Evolutionary conservation across 2,888 invertebrate genomes (phyloP), one percentile per base, ranked within the genome.

Genomic region (Eupithecia abbreviata): DNA sequence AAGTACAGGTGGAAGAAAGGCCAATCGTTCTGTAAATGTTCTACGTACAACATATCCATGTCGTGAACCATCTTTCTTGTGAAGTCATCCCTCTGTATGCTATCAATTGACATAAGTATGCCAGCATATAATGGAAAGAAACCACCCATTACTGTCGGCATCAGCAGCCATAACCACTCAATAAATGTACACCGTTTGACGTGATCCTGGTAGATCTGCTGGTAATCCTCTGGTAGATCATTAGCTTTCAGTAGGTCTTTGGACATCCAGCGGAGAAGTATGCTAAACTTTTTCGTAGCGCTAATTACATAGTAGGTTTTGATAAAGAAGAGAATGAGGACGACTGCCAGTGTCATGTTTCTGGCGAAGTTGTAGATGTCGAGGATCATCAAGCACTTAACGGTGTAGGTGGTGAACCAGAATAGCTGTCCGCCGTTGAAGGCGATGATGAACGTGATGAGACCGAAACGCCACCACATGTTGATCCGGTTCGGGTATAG

Each of bases 1-100:
- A 69, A 69, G 69, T 69, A 69, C 47, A 69, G 4, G 30, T 69
- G 69, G 18, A 69, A 69, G 12, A 69, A 69, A 12, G 69, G 69
- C 69, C 69, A 69, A 10, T 69, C 69, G 47, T 69, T 45, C 7
- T 69, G 47, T 69, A 47, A 45, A 47, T 69, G 47, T 12, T 69
- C 47, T 30, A 30, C 47, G 13, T 30, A 69, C 47, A 69, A 47
- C 69, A 69, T 47, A 47, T 69, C 69, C 47, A 69, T 69, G 47
- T 69, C 69, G 4, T 69, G 69, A 5, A 69, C 69, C 69, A 69
- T 69, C 69, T 18, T 47, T 12, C 69, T 47, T 47, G n/a, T 69
- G 47, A 45, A 69, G 47, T 69, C 47, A 18, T 69, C 69, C 1
- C 15, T 69, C 12, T 18, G 4, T 3, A 69, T 30, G 30, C 47